Evolutionary conservation across 2,888 invertebrate species (phyloP).

Genomic region (Melieria omissa): DNA sequence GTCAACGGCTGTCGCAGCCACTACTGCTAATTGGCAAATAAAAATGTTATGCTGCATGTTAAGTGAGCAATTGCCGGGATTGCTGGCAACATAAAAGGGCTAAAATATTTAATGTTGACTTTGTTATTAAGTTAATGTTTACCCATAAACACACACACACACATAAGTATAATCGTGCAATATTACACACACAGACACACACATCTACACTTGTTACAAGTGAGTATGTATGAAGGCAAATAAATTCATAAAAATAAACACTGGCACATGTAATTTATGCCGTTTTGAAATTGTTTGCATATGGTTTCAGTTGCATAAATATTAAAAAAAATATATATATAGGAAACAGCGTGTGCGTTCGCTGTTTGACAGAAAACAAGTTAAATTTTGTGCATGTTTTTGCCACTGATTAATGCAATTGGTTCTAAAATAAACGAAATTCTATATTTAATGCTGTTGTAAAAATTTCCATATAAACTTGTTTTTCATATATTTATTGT

Average conservation of each 20-base stretch:
- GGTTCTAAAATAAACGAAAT: too few relatives aligned
- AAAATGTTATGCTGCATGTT: not conserved
- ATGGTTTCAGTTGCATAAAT: too few relatives aligned
- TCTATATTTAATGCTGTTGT: too few relatives aligned
- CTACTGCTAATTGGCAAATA: slow-evolving; percentile 18
- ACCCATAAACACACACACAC: not conserved
- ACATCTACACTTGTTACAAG: too few relatives aligned
- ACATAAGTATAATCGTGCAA: not conserved
- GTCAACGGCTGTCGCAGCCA: not conserved
- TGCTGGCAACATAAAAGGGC: not conserved
- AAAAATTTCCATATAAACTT: too few relatives aligned
- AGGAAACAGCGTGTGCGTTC: too few relatives aligned
- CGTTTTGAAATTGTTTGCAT: too few relatives aligned
- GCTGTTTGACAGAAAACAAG: too few relatives aligned
- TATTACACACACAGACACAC: not conserved
- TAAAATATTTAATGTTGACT: slow-evolving; percentile 1
- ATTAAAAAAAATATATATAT: too few relatives aligned
- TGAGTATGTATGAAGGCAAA: not conserved
- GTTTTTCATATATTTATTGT: too few relatives aligned
- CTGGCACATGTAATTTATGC: not conserved
- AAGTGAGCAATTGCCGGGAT: slow-evolving; percentile 1
- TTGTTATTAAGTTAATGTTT: slow-evolving; percentile 6
- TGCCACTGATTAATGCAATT: too few relatives aligned
- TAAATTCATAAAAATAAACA: not conserved
- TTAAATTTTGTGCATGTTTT: too few relatives aligned